Percentiles rank a stretch among this genome's conserved stretches.
Evolutionary conservation across 1,140 invertebrate species (phyloP).

Genomic region (Hydropsyche tenuis): DNA sequence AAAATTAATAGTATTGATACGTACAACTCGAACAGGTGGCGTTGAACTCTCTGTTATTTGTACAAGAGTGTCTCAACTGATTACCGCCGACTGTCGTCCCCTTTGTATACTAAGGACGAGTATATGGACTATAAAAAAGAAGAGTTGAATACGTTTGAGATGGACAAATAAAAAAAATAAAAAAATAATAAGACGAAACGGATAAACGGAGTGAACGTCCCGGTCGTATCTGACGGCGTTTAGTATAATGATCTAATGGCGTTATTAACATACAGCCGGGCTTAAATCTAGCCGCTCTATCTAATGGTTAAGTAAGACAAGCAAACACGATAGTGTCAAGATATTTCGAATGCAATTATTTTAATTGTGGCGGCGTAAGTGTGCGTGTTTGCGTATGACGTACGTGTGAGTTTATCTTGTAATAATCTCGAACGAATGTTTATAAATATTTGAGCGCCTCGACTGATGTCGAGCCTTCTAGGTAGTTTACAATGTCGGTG

Average conservation of each 20-base stretch:
- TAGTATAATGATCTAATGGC: slow-evolving; percentile 25
- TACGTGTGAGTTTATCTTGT: neutral
- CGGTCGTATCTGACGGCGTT: slow-evolving; percentile 15
- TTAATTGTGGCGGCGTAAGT: neutral
- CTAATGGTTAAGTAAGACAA: slow-evolving; percentile 17
- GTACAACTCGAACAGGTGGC: neutral
- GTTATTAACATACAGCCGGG: slow-evolving; percentile 14
- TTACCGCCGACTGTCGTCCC: neutral
- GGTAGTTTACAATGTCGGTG: too few relatives aligned
- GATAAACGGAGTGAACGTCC: slow-evolving; percentile 23
- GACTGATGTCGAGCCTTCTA: too few relatives aligned
- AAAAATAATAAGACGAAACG: neutral
- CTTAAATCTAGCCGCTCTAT: neutral
- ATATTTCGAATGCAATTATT: slow-evolving; percentile 15
- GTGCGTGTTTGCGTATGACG: neutral
- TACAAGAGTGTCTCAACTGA: slow-evolving; percentile 5
- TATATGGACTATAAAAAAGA: neutral
- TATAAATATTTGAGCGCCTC: neutral
- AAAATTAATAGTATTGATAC: slow-evolving; percentile 11
- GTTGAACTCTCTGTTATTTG: slow-evolving; percentile 20
- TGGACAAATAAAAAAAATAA: neutral
- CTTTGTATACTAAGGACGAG: neutral
- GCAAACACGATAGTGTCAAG: slow-evolving; percentile 18
- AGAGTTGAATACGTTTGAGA: neutral
- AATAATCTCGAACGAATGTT: slow-evolving; percentile 3